Conservation (phyloP, 2,888 invertebrate genomes). For the Limnephilus rhombicus region DNA sequence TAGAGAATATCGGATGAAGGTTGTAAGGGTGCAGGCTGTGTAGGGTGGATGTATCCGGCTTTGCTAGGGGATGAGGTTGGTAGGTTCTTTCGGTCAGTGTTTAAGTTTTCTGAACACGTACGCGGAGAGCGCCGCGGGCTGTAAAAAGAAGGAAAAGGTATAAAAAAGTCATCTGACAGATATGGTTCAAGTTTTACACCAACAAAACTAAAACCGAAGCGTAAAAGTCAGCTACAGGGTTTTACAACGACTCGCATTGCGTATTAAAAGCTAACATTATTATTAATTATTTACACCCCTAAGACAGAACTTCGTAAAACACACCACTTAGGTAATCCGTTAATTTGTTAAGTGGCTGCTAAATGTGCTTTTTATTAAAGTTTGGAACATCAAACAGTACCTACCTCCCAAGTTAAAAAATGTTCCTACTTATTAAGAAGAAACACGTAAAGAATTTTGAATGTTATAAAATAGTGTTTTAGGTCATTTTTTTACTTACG, state of each 20-base stretch:
- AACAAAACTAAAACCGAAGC: conserved; percentile 11
- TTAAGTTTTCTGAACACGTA: conserved; percentile 59
- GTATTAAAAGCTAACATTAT: not conserved
- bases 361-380: not conserved
- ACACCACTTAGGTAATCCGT: not conserved
- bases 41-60: not conserved
- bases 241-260: conserved; percentile 14
- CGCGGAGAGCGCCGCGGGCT: conserved; percentile 54
- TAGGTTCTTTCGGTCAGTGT: conserved; percentile 20
- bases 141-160: conserved; percentile 54
- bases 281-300: not conserved
- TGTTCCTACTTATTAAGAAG: too few species aligned
- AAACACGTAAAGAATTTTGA: too few species aligned
- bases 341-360: not conserved
- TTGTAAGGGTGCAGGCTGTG: not conserved
- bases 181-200: conserved; percentile 47
- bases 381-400: too few species aligned
- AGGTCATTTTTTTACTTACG: too few species aligned
- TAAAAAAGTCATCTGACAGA: conserved; percentile 57
- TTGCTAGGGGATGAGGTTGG: not conserved
- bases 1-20: conserved; percentile 19
- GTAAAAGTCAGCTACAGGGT: conserved; percentile 50
- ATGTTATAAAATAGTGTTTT: too few species aligned
- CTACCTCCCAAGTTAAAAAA: too few species aligned
- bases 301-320: not conserved